A percentile compares a stretch with the other conserved stretches of the same genome.
These are phyloP conservation scores for Dimorphilus gyrociliatus DNA, from an alignment of 2,888 invertebrate species.

Conservation along the genomic window DNA sequence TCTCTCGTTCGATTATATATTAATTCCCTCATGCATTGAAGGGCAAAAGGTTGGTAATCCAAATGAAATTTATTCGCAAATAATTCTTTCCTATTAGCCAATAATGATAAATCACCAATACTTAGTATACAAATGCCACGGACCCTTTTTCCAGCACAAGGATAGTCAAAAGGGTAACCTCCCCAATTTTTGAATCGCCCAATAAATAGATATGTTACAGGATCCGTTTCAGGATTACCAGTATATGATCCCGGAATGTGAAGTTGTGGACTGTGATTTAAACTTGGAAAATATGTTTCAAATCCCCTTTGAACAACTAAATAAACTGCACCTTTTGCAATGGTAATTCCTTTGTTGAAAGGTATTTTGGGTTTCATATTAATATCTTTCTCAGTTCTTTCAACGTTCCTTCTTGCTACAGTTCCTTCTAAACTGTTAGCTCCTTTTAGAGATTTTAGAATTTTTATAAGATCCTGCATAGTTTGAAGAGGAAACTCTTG, in stretches of 20 bases:
- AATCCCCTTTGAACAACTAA: conserved; percentile 15
- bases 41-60: conserved; percentile 18
- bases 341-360: conserved; percentile 10
- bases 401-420: too few species aligned
- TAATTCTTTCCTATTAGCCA: conserved; percentile 19
- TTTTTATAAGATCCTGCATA: conserved; percentile 24
- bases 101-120: conserved; percentile 21
- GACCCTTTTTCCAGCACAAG: conserved; percentile 25
- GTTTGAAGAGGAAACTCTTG: conserved; percentile 29
- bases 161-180: conserved; percentile 13
- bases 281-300: conserved; percentile 22
- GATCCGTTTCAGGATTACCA: conserved; percentile 19
- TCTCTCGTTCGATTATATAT: conserved; percentile 17
- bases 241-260: conserved; percentile 19
- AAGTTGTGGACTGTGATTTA: conserved; percentile 20
- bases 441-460: conserved; percentile 22
- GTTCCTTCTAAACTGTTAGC: conserved; percentile 21
- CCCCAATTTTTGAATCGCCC: conserved; percentile 28
- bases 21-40: conserved; percentile 25
- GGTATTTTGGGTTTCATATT: too few species aligned
- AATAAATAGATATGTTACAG: conserved; percentile 15
- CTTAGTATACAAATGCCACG: conserved; percentile 27
- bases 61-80: conserved; percentile 32
- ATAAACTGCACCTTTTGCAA: conserved; percentile 19
- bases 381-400: too few species aligned